Base-by-base conservation (phyloP, 2,888 invertebrate species). In the Eristalis arbustorum region DNA sequence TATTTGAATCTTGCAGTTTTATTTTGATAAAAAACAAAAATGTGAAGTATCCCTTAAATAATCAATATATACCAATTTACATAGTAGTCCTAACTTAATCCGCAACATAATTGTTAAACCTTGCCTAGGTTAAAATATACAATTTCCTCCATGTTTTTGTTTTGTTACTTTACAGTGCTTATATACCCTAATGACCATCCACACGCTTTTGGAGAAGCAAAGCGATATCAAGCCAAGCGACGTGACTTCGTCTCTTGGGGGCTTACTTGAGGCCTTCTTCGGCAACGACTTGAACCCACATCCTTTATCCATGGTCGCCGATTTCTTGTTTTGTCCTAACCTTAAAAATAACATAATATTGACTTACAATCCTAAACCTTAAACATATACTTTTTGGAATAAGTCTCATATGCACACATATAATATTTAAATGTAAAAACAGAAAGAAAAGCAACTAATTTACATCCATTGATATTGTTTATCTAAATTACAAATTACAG, bases 391-490 rank as follows among this genome's bases (percentile, higher is more conserved):
- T 88, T 88, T 88, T 85, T 85, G 80, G 77, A 85, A 81, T 84
- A 88, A 88, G 88, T 88, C 88, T 88, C 85, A 81, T 88, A 85
- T 81, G 62, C 84, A 74, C 84, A 88, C 76, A 71, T 75, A 79
- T 56, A 74, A 73, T 81, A 67, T 73, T 74, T 71, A 79, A 79
- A 79, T 76, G 75, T 84, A 77, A 85, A 78, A 81, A 68, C 31
- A 69, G 66, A 76, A 66, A 73, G 66, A 57, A 66, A 71, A 67
- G 64, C 66, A 69, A 66, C 73, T 81, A 85, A 81, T 78, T 78
- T 81, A 81, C 73, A 85, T 81, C 81, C 64, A 85, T 85, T 66
- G 81, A 76, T 72, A 49, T 49, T 77, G 76, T 85, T 85, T 77
- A 80, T 76, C 77, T 80, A 73, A 76, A 59, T 72, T 73, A 75